These are phyloP conservation scores for Nymphalis urticae DNA, from an alignment of 2,888 invertebrate genomes.

Conservation along the genomic window DNA sequence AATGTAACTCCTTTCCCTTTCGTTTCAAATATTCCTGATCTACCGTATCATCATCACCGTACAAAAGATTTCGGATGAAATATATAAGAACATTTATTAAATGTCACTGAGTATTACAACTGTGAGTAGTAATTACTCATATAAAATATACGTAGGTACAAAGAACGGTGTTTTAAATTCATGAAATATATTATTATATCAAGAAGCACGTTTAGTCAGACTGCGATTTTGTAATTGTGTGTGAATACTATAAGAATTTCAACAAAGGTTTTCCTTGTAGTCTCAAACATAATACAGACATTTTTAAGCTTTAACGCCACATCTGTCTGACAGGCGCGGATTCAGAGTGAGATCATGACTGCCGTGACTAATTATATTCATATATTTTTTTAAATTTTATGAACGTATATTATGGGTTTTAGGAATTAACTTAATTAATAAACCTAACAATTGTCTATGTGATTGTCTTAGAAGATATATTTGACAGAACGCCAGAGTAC, in stretches of 20 bases:
- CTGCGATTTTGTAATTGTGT: neutral
- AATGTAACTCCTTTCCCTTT: conserved; percentile 50
- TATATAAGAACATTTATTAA: no score
- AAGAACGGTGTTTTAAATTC: neutral
- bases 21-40: conserved; percentile 41
- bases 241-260: conserved; percentile 5
- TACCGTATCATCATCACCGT: no score
- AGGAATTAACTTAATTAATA: no score
- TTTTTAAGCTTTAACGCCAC: neutral
- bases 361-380: neutral
- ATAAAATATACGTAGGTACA: no score
- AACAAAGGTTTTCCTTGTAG: conserved; percentile 8
- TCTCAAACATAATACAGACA: conserved; percentile 3
- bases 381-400: neutral
- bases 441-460: no score
- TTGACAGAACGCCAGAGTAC: no score
- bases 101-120: no score
- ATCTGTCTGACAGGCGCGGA: neutral
- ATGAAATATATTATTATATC: neutral
- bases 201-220: conserved; percentile 1
- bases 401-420: no score
- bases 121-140: no score
- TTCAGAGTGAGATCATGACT: conserved; percentile 1
- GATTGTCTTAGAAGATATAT: no score
- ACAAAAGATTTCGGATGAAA: no score